Evolutionary conservation across 2,113 vertebrate species (phyloP).

Genomic region (Hippocampus guttulatus): DNA sequence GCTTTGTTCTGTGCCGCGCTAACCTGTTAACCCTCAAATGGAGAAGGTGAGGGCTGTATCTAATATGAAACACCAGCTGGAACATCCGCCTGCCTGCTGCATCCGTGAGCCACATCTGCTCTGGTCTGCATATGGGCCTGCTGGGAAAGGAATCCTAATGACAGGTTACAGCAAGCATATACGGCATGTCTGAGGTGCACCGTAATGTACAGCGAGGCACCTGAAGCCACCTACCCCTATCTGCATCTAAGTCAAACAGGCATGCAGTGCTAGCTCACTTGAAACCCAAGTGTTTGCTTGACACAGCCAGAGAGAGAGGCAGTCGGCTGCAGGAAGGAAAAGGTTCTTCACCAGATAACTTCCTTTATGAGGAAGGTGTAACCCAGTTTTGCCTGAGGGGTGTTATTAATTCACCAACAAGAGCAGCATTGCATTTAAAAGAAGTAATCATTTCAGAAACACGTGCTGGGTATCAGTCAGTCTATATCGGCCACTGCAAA

Average conservation of each 20-base stretch:
- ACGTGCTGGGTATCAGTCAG: constrained; percentile 50
- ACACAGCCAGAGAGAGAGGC: constrained; percentile 13
- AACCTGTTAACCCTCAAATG: constrained; percentile 38
- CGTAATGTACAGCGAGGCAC: constrained; percentile 52
- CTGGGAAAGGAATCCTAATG: constrained; percentile 73
- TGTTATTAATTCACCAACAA: constrained; percentile 44
- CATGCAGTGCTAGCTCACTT: constrained; percentile 14
- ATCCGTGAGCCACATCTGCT: constrained; percentile 71
- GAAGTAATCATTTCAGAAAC: constrained; percentile 53
- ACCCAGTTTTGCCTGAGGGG: constrained; percentile 28
- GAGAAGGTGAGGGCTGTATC: constrained; percentile 46
- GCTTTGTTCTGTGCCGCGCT: constrained; percentile 54
- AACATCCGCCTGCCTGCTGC: constrained; percentile 64
- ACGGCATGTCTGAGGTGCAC: constrained; percentile 57
- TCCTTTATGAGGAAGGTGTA: constrained; percentile 13
- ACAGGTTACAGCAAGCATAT: constrained; percentile 60
- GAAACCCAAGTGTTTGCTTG: constrained; percentile 19
- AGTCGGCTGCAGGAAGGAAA: constrained; percentile 23
- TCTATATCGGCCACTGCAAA: constrained; percentile 29
- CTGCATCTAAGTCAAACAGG: constrained; percentile 18
- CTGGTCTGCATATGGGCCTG: constrained; percentile 59
- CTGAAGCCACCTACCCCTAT: constrained; percentile 23
- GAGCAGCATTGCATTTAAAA: constrained; percentile 32
- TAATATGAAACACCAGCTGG: constrained; percentile 60
- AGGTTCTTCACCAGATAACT: constrained; percentile 32